A percentile compares a stretch with the other conserved stretches of the same genome.
phyloP scores from a whole-genome alignment of 2,888 invertebrate genomes.

The Drosophila multiciliata region DNA sequence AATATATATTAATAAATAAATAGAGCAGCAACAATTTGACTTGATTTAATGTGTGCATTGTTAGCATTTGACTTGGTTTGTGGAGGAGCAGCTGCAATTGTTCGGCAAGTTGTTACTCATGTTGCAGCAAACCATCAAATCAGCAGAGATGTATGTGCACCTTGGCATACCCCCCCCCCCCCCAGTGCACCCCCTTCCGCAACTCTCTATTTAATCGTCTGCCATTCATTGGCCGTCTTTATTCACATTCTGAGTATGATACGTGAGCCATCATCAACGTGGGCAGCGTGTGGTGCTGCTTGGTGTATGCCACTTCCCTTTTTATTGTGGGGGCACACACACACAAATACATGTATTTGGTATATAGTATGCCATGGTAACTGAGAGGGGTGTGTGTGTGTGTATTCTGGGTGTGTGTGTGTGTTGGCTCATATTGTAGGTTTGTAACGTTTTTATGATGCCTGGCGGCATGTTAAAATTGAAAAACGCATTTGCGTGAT shows the following conservation, averaged over 20 bases:
- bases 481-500: slow-evolving; percentile 85
- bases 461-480: slow-evolving; percentile 85
- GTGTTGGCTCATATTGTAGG: slow-evolving; percentile 74
- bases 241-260: slow-evolving; percentile 29
- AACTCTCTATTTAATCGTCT: slow-evolving; percentile 8
- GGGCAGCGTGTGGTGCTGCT: slow-evolving; percentile 49
- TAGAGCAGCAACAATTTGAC: background rate
- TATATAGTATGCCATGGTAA: background rate
- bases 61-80: slow-evolving; percentile 9
- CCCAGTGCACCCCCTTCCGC: too few relatives aligned
- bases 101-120: slow-evolving; percentile 15
- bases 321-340: slow-evolving; percentile 18
- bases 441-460: slow-evolving; percentile 83
- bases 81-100: slow-evolving; percentile 31
- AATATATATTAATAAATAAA: background rate
- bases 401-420: slow-evolving; percentile 45
- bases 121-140: slow-evolving; percentile 25
- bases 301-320: slow-evolving; percentile 35
- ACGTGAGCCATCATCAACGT: slow-evolving; percentile 62
- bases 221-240: slow-evolving; percentile 29
- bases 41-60: background rate
- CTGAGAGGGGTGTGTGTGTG: slow-evolving; percentile 20
- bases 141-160: slow-evolving; percentile 8
- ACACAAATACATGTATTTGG: background rate
- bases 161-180: background rate